phyloP scores from a whole-genome alignment of 2,888 invertebrate genomes.

The Gordius sp. region DNA sequence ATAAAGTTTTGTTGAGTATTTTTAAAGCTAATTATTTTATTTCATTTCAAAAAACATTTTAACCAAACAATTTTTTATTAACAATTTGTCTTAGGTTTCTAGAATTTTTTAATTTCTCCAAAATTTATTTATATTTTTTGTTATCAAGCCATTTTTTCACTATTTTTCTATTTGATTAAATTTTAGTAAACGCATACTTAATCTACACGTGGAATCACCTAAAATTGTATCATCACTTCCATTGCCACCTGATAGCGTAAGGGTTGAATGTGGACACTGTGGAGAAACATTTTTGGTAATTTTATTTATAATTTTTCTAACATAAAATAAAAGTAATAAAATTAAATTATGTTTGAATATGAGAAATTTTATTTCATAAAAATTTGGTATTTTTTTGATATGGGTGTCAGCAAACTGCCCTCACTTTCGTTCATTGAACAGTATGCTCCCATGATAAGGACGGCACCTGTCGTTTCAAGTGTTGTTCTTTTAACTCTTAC shows the following conservation, averaged over 20 bases:
- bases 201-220: conserved; percentile 1
- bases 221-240: conserved; percentile 14
- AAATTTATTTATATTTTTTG: too few species aligned
- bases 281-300: conserved; percentile 13
- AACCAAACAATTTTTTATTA: too few species aligned
- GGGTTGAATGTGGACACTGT: conserved; percentile 13
- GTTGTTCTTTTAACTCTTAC: too few species aligned
- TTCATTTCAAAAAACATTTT: too few species aligned
- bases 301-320: not conserved
- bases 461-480: too few species aligned
- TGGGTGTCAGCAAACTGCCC: not conserved
- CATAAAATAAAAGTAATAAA: not conserved
- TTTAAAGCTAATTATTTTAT: too few species aligned
- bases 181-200: conserved; percentile 7
- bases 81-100: too few species aligned
- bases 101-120: too few species aligned
- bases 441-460: not conserved
- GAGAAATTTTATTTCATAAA: not conserved
- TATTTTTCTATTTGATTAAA: too few species aligned
- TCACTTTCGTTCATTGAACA: not conserved
- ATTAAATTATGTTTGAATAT: not conserved
- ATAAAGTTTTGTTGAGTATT: too few species aligned
- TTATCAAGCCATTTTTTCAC: too few species aligned
- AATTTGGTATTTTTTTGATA: not conserved
- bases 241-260: conserved; percentile 10